Base-by-base conservation (phyloP, 2,113 vertebrate species). In the Oncorhynchus clarkii region DNA sequence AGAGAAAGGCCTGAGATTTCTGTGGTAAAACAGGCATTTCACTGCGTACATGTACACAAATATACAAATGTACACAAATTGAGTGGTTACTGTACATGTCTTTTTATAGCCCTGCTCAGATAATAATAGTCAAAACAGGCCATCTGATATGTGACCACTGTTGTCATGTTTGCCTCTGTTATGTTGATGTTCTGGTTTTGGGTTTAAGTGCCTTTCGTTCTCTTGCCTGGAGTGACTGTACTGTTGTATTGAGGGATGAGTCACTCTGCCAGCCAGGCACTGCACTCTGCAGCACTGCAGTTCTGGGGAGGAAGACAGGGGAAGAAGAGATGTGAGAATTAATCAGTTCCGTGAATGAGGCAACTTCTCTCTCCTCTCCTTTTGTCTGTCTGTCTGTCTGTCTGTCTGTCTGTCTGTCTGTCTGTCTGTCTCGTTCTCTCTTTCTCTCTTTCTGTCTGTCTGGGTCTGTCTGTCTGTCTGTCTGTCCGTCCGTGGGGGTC, bases 131-230 rank as follows among this genome's bases (percentile, higher is more conserved):
- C 51, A 13, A 16, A 51, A 51, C 49, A 51, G 3, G 49, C 8
- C 39, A 39, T 34, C 34, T 45, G 39, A 45, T 45, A 45, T 45
- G 51, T 16, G 16, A 54, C 14, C 51, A 54, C 49, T 54, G 12
- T 60, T 14, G 5, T n/a, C 20, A 62, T n/a, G 59, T 24, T 62
- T 62, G n/a, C 59, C n/a, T n/a, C n/a, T 62, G 51, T 18, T 14
- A 54, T 16, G 51, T 54, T 18, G 16, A 54, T 54, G 49, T 51
- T 14, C 51, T 54, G 51, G 78, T 80, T 70, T 74, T 31, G 82
- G 79, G 67, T 78, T 71, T 16, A 54, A 83, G 82, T 78, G 78
- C 74, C 74, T 88, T 84, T 84, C 72, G 78, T 85, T 78, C 75
- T 45, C 39, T 9, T 60, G 73, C 64, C 72, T 54, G 51, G 51